Evolutionary conservation across 1,140 invertebrate genomes (phyloP).

Genomic region (Atopsyche davidsoni): DNA sequence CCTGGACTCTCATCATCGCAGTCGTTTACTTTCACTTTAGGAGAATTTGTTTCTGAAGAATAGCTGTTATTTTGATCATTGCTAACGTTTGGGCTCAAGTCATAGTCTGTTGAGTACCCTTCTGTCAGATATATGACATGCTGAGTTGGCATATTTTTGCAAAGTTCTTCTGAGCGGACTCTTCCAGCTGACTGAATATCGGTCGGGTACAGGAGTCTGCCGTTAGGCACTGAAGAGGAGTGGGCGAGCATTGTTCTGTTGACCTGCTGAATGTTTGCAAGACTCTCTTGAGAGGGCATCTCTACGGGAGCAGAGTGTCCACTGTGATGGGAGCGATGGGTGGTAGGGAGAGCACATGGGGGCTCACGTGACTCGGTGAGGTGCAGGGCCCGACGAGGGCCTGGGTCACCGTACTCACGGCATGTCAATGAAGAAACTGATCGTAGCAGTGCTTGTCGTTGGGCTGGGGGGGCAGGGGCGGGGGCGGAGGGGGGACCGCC

Average conservation of each 20-base stretch:
- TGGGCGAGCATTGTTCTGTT: constrained; percentile 6
- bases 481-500: constrained; percentile 44
- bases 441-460: constrained; percentile 35
- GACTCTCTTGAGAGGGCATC: constrained; percentile 1
- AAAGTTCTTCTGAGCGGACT: no score
- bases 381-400: constrained; percentile 15
- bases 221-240: constrained; percentile 12
- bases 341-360: not conserved
- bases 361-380: not conserved
- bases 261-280: not conserved
- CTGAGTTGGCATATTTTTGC: no score
- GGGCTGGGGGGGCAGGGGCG: constrained; percentile 35
- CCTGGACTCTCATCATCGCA: constrained; percentile 15
- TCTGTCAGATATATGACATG: no score
- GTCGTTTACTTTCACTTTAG: constrained; percentile 15
- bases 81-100: no score
- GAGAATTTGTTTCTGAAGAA: constrained; percentile 13
- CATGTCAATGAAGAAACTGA: constrained; percentile 40
- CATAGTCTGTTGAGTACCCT: no score
- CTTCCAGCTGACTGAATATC: no score
- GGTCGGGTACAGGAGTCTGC: no score
- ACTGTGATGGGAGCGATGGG: not conserved
- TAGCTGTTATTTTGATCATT: no score
- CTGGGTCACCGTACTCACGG: constrained; percentile 28
- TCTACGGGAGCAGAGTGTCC: not conserved